Base-by-base conservation (phyloP, 2,888 invertebrate species). In the Hyppa rectilinea region DNA sequence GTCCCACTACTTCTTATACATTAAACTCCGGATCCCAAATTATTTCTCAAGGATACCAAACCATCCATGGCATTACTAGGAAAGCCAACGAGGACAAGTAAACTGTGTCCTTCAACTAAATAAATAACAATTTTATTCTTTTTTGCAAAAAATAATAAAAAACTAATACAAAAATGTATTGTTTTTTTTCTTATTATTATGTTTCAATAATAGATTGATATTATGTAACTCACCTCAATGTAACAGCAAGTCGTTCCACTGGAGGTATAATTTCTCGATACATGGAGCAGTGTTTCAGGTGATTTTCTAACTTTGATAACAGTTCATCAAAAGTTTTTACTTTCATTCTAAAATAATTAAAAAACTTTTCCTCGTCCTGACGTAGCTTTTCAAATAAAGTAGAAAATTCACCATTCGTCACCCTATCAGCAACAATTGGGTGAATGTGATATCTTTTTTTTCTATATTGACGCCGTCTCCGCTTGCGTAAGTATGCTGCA, bases 61-160 rank as follows among this genome's bases (percentile, higher is more conserved):
- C 76, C 66, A 77, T 77, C 71, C 77, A 77, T 77, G 77, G 67
- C 73, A 77, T 77, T 77, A 73, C 73, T 77, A 74, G 73, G 71
- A 74, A 77, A 73, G 68, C 78, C 74, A 78, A 71, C 74, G 65
- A 74, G n/a, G 74, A 78, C 78, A 75, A 78, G 74, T 75, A 77
- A 74, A 77, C 75, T 78, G 68, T 75, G 71, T 78, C 74, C 68
- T 78, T 78, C 77, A 77, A 77, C 77, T 20, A 69, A 65, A 76
- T 73, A 77, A 70, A 73, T 76, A 71, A 71, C 75, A 34, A 75
- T 36, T 49, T 75, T 75, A 75, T 71, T 75, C 63, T 71, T 75
- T 64, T 71, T 75, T 71, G 29, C 60, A 67, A 75, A 71, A 71
- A 71, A 71, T 71, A 64, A 75, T 75, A 76, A 71, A 71, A 67